Conservation (phyloP, 2,888 invertebrate genomes). For the Cephonodes hylas region DNA sequence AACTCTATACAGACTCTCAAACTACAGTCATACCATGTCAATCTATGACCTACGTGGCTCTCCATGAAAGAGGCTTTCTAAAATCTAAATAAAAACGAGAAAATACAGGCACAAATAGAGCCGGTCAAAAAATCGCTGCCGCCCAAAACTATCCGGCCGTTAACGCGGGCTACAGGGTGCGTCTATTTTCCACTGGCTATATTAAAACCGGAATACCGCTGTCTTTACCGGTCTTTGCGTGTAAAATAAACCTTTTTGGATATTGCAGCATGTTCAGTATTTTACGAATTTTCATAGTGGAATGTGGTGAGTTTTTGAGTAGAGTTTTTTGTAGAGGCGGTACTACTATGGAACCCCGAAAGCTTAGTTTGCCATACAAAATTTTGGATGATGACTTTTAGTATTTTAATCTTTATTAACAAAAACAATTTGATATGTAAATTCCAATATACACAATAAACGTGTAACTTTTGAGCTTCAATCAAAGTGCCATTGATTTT, state of each 20-base stretch:
- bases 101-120: constrained; percentile 26
- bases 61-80: constrained; percentile 7
- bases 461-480: too few relatives aligned
- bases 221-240: not conserved
- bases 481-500: too few relatives aligned
- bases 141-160: constrained; percentile 31
- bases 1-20: not conserved
- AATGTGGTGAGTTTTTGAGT: not conserved
- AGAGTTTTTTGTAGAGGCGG: too few relatives aligned
- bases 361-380: too few relatives aligned
- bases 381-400: too few relatives aligned
- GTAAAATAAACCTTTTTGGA: not conserved
- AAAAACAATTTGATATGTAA: too few relatives aligned
- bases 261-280: not conserved
- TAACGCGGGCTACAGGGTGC: constrained; percentile 34
- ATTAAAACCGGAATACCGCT: constrained; percentile 1
- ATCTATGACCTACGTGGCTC: not conserved
- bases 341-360: too few relatives aligned
- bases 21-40: not conserved
- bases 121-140: constrained; percentile 26
- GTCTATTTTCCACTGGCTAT: constrained; percentile 22
- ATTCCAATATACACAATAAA: too few relatives aligned
- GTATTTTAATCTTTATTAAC: too few relatives aligned
- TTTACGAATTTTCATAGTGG: not conserved
- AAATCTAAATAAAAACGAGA: constrained; percentile 24